Conservation (phyloP, 2,888 invertebrate species). For the Eupithecia subfuscata region DNA sequence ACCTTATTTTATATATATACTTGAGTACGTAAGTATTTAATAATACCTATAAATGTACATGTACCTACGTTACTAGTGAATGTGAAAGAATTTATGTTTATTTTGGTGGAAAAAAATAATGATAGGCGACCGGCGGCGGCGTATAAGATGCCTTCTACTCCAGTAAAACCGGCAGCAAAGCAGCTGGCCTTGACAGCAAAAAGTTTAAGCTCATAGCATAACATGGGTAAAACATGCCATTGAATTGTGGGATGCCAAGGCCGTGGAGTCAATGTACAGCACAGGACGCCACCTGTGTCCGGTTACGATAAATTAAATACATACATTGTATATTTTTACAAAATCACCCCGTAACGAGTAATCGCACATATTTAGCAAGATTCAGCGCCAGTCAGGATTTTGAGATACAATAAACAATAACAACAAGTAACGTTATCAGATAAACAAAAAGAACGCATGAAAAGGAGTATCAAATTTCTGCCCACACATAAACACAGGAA, state of each 20-base stretch:
- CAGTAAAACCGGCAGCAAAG: constrained; percentile 56
- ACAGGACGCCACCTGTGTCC: constrained; percentile 77
- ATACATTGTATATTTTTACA: constrained; percentile 40
- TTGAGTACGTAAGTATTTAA: background rate
- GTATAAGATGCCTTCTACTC: constrained; percentile 44
- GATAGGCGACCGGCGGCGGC: background rate
- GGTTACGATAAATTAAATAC: constrained; percentile 59
- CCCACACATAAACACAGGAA: constrained; percentile 23
- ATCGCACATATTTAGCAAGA: background rate
- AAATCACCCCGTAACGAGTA: constrained; percentile 1
- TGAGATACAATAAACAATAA: background rate
- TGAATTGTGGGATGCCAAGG: constrained; percentile 75
- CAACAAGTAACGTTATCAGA: constrained; percentile 5
- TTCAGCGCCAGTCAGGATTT: background rate
- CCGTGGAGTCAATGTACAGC: constrained; percentile 76
- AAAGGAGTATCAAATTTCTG: constrained; percentile 17
- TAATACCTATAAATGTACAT: no score
- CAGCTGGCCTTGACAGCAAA: constrained; percentile 71
- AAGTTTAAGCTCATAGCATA: constrained; percentile 64
- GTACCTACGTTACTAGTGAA: background rate
- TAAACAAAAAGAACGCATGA: constrained; percentile 13
- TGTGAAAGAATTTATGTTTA: constrained; percentile 2
- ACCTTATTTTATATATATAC: background rate
- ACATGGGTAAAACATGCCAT: constrained; percentile 68
- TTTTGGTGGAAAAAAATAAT: background rate